Percentiles rank a stretch among this genome's conserved stretches.
Conservation (phyloP, 2,797 vertebrate genomes). For the Pempheris klunzingeri region DNA sequence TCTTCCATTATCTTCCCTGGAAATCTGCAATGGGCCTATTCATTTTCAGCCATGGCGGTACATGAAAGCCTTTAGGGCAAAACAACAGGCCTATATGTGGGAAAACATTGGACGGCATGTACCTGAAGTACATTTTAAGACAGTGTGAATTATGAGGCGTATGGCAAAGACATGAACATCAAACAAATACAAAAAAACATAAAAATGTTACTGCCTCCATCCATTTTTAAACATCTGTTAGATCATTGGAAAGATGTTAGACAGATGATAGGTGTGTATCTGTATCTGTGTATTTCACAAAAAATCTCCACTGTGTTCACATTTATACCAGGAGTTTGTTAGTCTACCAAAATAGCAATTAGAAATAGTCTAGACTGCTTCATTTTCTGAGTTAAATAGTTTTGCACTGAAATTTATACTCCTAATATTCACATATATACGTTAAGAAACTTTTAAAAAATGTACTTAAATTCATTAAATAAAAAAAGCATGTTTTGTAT, state of each 20-base stretch:
- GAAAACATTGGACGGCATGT: constrained; percentile 4
- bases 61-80: constrained; percentile 2
- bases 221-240: not conserved
- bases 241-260: not conserved
- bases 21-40: constrained; percentile 47
- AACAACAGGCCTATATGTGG: constrained; percentile 7
- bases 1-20: constrained; percentile 45
- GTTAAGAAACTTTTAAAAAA: too few relatives aligned
- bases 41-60: constrained; percentile 25
- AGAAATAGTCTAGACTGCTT: not conserved
- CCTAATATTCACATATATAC: too few relatives aligned
- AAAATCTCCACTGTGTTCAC: not conserved
- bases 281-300: not conserved
- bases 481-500: not conserved
- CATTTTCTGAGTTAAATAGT: not conserved
- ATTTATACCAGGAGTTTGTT: not conserved
- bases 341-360: not conserved
- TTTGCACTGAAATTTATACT: not conserved
- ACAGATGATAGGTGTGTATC: not conserved
- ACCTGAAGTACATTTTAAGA: not conserved
- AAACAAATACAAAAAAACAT: not conserved
- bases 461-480: not conserved
- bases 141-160: not conserved
- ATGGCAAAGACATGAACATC: not conserved
- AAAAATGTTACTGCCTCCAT: not conserved